Base-by-base conservation (phyloP, 1,140 invertebrate species). In the Coelopa frigida region DNA sequence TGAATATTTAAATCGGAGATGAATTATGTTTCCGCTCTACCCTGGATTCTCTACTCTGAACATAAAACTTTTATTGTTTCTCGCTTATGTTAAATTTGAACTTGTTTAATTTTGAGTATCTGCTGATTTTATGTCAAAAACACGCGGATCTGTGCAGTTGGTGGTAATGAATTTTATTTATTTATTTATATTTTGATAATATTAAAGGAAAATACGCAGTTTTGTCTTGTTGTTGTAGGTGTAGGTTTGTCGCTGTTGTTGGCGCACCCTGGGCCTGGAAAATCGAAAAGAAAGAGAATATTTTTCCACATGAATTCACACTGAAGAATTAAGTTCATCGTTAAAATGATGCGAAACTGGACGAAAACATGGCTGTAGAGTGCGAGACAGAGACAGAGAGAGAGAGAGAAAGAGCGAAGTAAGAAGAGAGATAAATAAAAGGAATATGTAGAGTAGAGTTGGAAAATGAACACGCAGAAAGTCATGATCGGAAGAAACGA, bases 231-330 rank as follows among this genome's bases (percentile, higher is more conserved):
- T 8, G 27, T 29, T 29, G n/a, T n/a, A 29, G 27, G 27, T 8
- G 27, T n/a, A n/a, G 27, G 22, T 21, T 44, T 33, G 21, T 27
- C 42, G 42, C 42, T 44, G 42, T 44, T 44, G 42, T 44, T 44
- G 42, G 42, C 42, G 42, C 22, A 44, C 31, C 12, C 24, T 32
- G 23, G 42, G 42, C 42, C 42, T 44, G 42, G 42, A 44, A 44
- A 44, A 44, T 44, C 42, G 31, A 44, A 44, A 44, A 44, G 31
- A 33, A 44, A 44, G 35, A 44, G 35, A 17, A 44, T n/a, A n/a
- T n/a, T 42, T 42, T 42, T 29, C 40, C 40, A 42, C 32, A 22
- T 42, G 24, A 42, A 29, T 42, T 24, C 40, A 42, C n/a, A 29
- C 32, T 29, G 40, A 29, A 24, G 21, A 14, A 29, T 14, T 42